Percentiles rank a stretch among this genome's conserved stretches.
Evolutionary conservation across 2,888 invertebrate species (phyloP).

Genomic region (Erynnis tages): DNA sequence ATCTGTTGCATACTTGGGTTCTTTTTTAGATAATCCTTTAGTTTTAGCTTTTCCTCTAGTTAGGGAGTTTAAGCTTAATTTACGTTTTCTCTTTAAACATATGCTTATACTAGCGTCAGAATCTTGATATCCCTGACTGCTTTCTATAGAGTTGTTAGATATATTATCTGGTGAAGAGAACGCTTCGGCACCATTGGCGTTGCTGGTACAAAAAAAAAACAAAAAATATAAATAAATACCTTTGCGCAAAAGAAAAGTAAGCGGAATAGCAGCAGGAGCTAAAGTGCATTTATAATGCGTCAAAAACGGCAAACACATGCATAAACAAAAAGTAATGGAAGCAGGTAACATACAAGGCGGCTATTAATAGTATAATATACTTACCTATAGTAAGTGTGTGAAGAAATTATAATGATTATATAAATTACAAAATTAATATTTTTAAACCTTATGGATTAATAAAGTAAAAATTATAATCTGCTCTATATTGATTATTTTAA

Average conservation of each 20-base stretch:
- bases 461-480: neutral
- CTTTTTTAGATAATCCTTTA: neutral
- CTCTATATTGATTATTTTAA: neutral
- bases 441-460: no score
- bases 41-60: neutral
- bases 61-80: conserved; percentile 32
- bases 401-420: no score
- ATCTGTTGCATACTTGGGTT: conserved; percentile 34
- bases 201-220: conserved; percentile 49
- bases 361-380: neutral
- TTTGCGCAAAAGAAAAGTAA: neutral
- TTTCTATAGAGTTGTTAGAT: conserved; percentile 50
- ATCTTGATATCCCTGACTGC: conserved; percentile 65
- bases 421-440: no score
- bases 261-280: conserved; percentile 33
- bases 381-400: no score
- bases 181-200: conserved; percentile 35
- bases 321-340: conserved; percentile 53
- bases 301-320: neutral
- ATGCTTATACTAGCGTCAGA: conserved; percentile 53
- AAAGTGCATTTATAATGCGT: conserved; percentile 30
- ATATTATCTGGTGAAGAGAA: conserved; percentile 40
- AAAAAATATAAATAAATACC: conserved; percentile 28
- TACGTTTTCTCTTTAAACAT: conserved; percentile 45
- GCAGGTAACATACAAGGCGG: conserved; percentile 49